Percentiles rank a stretch among this genome's conserved stretches.
Conservation (phyloP, 2,797 vertebrate species). For the Lerista edwardsae region DNA sequence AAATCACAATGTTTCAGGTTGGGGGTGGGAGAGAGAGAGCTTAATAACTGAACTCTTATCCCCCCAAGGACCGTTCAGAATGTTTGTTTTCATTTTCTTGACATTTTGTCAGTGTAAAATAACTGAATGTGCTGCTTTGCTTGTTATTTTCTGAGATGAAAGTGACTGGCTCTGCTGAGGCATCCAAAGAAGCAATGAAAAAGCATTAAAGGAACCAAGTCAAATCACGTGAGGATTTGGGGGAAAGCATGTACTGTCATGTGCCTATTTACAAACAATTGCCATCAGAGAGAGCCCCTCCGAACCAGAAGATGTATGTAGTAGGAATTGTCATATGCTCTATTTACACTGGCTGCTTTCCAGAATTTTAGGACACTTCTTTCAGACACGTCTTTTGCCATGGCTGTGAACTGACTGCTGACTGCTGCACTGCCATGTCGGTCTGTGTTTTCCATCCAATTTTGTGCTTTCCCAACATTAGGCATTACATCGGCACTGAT, state of each 20-base stretch:
- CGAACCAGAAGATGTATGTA: background rate
- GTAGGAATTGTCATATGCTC: background rate
- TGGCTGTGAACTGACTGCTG: background rate
- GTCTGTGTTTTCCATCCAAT: background rate
- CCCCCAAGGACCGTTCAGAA: slow-evolving; percentile 60
- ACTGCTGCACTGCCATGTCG: slow-evolving; percentile 6
- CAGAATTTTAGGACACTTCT: background rate
- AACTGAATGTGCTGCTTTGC: slow-evolving; percentile 58
- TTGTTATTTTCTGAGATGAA: slow-evolving; percentile 60
- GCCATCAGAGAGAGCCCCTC: slow-evolving; percentile 3
- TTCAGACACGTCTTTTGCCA: background rate
- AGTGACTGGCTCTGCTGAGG: slow-evolving; percentile 47
- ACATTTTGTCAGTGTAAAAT: slow-evolving; percentile 65
- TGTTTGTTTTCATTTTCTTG: slow-evolving; percentile 77
- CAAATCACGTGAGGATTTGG: background rate
- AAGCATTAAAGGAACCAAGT: slow-evolving; percentile 31
- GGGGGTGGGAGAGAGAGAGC: slow-evolving; percentile 24
- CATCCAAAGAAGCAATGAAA: slow-evolving; percentile 54
- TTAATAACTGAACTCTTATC: slow-evolving; percentile 73
- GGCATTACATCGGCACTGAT: background rate
- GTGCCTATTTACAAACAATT: slow-evolving; percentile 15
- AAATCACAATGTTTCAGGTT: slow-evolving; percentile 66
- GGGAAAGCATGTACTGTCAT: slow-evolving; percentile 23
- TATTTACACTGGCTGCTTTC: background rate
- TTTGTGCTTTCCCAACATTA: background rate